Evolutionary conservation across 2,797 vertebrate genomes (phyloP).

Genomic region (Mormyrus proboscirostris): DNA sequence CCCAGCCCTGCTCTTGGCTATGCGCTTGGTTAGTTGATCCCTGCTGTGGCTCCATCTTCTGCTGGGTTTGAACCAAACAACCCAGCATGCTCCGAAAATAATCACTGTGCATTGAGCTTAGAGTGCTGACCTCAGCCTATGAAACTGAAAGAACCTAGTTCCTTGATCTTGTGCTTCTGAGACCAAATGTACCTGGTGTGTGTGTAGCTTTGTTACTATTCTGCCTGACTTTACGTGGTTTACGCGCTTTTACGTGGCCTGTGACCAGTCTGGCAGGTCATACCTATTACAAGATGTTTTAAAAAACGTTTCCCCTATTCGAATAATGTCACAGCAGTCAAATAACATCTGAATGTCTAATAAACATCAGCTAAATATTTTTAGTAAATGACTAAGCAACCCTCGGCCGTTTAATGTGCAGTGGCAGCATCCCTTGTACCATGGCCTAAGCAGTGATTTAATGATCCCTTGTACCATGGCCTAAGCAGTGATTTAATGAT

Average conservation of each 20-base stretch:
- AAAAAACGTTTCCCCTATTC: neutral
- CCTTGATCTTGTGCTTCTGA: neutral
- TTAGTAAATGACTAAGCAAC: neutral
- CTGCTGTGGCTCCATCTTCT: neutral
- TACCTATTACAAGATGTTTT: neutral
- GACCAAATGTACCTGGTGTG: neutral
- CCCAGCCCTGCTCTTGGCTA: neutral
- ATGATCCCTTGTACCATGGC: neutral
- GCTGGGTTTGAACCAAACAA: neutral
- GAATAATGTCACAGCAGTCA: neutral
- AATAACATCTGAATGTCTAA: neutral
- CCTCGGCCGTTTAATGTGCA: neutral
- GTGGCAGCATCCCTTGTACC: neutral
- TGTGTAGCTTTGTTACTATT: neutral
- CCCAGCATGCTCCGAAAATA: neutral
- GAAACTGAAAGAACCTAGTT: neutral
- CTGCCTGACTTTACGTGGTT: neutral
- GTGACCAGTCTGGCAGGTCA: neutral
- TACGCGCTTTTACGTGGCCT: neutral
- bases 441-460: neutral
- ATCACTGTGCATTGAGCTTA: neutral
- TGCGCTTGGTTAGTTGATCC: neutral
- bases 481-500: neutral
- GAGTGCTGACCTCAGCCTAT: neutral
- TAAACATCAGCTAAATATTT: neutral